phyloP scores from a whole-genome alignment of 2,113 vertebrate species.

The Phocoena sinus region DNA sequence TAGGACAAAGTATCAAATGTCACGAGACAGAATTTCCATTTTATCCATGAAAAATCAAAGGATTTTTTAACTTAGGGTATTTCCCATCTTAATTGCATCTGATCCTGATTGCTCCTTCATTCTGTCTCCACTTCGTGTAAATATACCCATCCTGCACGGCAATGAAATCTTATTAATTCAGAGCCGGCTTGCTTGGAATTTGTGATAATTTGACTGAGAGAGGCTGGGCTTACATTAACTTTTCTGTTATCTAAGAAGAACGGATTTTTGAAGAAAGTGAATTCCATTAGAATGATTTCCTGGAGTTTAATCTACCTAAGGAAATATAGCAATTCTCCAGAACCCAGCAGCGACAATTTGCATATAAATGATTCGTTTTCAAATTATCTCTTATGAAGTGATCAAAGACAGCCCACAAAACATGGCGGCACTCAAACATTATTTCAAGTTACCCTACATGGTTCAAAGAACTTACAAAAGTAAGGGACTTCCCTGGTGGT shows the following conservation, averaged over 20 bases:
- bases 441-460: not conserved
- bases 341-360: conserved; percentile 10
- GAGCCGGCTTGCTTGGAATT: not conserved
- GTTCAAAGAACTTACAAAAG: not conserved
- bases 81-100: conserved; percentile 46
- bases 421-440: not conserved
- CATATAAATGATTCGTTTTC: conserved; percentile 55
- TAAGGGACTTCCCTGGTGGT: not conserved
- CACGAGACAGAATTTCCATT: conserved; percentile 63
- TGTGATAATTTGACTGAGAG: not conserved
- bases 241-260: conserved; percentile 40
- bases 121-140: conserved; percentile 3
- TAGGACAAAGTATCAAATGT: conserved; percentile 55
- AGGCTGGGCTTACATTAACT: conserved; percentile 13
- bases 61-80: conserved; percentile 34
- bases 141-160: not conserved
- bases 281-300: not conserved
- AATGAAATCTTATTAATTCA: conserved; percentile 31
- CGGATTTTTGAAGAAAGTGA: conserved; percentile 12
- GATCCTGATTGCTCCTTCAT: conserved; percentile 43
- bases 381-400: conserved; percentile 33
- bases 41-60: conserved; percentile 59
- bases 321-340: conserved; percentile 23
- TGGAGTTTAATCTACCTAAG: conserved; percentile 22
- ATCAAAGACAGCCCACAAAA: not conserved